These are phyloP conservation scores for Pachliopta kotzebuea DNA, from an alignment of 2,888 invertebrate genomes.

Conservation along the genomic window DNA sequence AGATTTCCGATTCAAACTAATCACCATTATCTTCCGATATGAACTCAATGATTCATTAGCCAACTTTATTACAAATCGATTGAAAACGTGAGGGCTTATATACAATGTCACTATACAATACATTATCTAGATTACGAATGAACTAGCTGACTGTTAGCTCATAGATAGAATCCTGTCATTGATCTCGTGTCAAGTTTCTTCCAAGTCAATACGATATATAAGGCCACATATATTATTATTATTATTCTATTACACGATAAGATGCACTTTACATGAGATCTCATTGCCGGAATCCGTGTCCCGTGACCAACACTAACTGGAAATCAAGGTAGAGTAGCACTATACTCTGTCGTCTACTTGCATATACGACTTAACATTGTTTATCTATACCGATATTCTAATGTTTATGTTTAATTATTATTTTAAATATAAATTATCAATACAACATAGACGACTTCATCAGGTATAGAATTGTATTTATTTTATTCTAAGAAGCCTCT, in stretches of 20 bases:
- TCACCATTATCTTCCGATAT: not conserved
- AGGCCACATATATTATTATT: conserved; percentile 23
- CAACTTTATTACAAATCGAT: not conserved
- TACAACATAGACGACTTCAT: no score
- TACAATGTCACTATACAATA: conserved; percentile 8
- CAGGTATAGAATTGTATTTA: no score
- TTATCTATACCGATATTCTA: no score
- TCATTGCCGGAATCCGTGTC: conserved; percentile 26
- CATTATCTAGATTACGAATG: conserved; percentile 8
- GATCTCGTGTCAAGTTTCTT: conserved; percentile 29
- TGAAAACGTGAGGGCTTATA: not conserved
- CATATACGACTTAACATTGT: no score
- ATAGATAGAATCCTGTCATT: conserved; percentile 28
- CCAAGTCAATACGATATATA: conserved; percentile 24
- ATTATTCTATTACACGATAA: conserved; percentile 24
- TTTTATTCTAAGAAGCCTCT: no score
- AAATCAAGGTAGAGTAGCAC: conserved; percentile 15
- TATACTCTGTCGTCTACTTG: no score
- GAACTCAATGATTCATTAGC: not conserved
- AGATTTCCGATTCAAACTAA: not conserved
- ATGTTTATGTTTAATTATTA: no score
- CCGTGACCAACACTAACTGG: conserved; percentile 25
- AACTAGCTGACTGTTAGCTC: conserved; percentile 7
- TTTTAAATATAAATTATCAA: no score
- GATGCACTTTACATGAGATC: conserved; percentile 21